Evolutionary conservation across 1,140 invertebrate species (phyloP).

Genomic region (Vanessa tameamea): DNA sequence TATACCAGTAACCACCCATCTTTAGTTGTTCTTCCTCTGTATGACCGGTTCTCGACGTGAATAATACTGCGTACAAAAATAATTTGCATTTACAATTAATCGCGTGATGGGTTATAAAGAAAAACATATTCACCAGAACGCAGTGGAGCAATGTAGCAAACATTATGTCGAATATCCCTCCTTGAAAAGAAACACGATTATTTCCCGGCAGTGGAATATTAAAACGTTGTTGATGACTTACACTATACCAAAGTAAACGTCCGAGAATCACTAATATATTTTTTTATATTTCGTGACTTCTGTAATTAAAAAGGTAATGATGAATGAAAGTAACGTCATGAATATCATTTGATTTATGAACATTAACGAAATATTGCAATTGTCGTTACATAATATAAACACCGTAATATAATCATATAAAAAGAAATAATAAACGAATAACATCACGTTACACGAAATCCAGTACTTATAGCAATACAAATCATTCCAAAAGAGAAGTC

Average conservation of each 20-base stretch:
- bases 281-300: neutral
- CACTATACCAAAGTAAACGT: too few species aligned
- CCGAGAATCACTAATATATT: neutral
- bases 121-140: neutral
- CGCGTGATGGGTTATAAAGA: neutral
- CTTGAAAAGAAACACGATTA: too few species aligned
- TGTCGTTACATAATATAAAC: constrained; percentile 26
- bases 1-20: constrained; percentile 67
- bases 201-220: too few species aligned
- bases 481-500: constrained; percentile 11
- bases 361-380: constrained; percentile 40
- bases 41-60: constrained; percentile 12
- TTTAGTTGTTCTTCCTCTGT: constrained; percentile 53
- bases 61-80: constrained; percentile 28
- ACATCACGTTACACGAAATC: neutral
- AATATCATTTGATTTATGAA: constrained; percentile 43
- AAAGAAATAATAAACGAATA: constrained; percentile 17
- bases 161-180: too few species aligned
- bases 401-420: constrained; percentile 29
- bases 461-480: neutral
- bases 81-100: constrained; percentile 4
- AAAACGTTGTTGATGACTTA: too few species aligned
- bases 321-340: constrained; percentile 27
- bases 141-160: too few species aligned
- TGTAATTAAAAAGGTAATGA: neutral